phyloP scores from a whole-genome alignment of 2,888 invertebrate genomes.

The Lithophane socia region DNA sequence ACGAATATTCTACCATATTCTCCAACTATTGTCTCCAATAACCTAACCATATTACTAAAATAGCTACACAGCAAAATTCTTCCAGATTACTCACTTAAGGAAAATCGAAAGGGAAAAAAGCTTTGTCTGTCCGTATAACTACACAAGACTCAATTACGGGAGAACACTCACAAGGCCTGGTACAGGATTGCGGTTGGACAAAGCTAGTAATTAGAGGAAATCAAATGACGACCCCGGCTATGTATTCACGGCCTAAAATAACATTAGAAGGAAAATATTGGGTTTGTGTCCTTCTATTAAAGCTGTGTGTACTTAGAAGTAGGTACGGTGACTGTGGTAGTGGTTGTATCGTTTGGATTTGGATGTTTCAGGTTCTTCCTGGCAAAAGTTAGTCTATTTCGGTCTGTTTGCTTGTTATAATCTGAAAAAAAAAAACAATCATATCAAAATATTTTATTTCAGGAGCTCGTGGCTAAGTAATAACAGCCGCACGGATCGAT shows the following conservation, averaged over 20 bases:
- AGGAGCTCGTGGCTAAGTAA: no score
- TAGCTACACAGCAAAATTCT: slow-evolving; percentile 8
- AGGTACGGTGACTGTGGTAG: slow-evolving; percentile 8
- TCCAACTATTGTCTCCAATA: no score
- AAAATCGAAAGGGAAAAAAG: slow-evolving; percentile 27
- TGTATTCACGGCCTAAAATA: slow-evolving; percentile 67
- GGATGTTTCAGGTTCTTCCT: background rate
- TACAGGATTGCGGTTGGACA: slow-evolving; percentile 59
- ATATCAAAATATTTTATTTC: no score
- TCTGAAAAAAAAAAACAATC: background rate
- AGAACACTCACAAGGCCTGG: slow-evolving; percentile 53
- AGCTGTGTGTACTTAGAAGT: slow-evolving; percentile 40
- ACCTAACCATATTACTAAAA: background rate
- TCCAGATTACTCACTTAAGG: slow-evolving; percentile 29
- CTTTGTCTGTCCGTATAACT: slow-evolving; percentile 12
- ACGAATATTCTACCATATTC: no score
- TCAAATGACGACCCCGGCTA: slow-evolving; percentile 59
- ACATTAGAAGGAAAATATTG: slow-evolving; percentile 68
- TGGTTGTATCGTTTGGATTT: background rate
- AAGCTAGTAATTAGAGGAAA: slow-evolving; percentile 66
- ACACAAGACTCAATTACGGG: slow-evolving; percentile 53
- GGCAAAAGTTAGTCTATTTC: background rate
- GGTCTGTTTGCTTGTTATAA: background rate
- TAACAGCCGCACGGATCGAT: no score
- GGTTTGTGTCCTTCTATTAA: slow-evolving; percentile 54